Base-by-base conservation (phyloP, 2,888 invertebrate genomes). In the Deilephila elpenor region DNA sequence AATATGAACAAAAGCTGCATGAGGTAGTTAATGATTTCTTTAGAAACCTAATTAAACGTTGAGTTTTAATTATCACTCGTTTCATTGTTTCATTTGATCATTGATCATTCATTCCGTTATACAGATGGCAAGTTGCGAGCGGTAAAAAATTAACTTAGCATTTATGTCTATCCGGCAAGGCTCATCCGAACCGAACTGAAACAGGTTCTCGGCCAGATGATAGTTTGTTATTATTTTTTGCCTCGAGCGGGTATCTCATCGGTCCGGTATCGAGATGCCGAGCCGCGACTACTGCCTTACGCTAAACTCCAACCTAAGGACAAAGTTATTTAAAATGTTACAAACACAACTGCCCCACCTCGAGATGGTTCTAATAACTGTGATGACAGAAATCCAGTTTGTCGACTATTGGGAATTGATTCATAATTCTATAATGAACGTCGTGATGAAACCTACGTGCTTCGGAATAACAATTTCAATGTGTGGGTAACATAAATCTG, bases 171-270 rank as follows among this genome's bases (percentile, higher is more conserved):
- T 88, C 82, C 85, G 76, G 76, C 81, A 79, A 84, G 83, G 82
- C 86, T 87, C 90, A 88, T 89, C 89, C 88, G 85, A 56, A 56
- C 80, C 84, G 86, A 67, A 67, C 67, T 67, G 79, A 74, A 93
- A 93, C 94, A 92, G 81, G 94, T 94, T 93, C 86, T 87, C 77
- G 83, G 77, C 79, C 91, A 90, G 89, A 92, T 92, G 88, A 93
- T 90, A 86, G 89, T 89, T 90, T 92, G 89, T 92, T 92, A 89
- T 92, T 92, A 90, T 91, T 91, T 91, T 91, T 92, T 91, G 82
- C 81, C 80, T 80, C 80, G 74, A 82, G 79, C 80, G 82, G 82
- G 80, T 83, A 83, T 83, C 85, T 82, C 78, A 76, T 78, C 81
- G 82, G 81, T 79, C 82, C 83, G 78, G 78, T 81, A 83, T 81